Evolutionary conservation across 2,888 invertebrate genomes (phyloP), one percentile per base, ranked within the genome.

Genomic region (Drosophila demipolita): DNA sequence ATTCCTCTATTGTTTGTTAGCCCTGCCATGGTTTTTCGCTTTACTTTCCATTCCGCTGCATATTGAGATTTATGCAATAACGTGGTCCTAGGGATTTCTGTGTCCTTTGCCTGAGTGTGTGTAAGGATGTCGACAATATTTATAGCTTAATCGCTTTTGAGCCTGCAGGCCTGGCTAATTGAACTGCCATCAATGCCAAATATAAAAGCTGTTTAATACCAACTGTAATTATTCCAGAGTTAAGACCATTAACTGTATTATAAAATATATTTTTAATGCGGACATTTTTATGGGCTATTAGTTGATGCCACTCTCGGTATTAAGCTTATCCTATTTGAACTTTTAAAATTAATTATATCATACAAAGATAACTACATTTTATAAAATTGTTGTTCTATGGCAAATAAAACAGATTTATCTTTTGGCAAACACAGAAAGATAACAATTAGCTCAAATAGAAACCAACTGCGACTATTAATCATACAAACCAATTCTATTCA

Each of bases 11-110:
- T 38, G 32, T 59, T 49, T 57, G 45, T 53, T 70, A 67, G 65
- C 59, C 65, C 6, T 48, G 48, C 59, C 42, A 49, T 26, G 54
- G 63, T 53, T 69, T 65, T 58, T 49, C 36, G 42, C 61, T 58
- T 50, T 45, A 32, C 53, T 58, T 53, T 65, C 53, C 55, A 54
- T 20, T 52, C 59, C 60, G 11, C 29, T 68, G 63, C 58, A 69
- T 53, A 82, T 79, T 58, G 59, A 68, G 72, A 82, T 82, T 82
- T 79, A 82, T 79, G 77, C 66, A 72, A 55, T 35, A 29, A 52
- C 40, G 40, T 38, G 26, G 17, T 45, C 35, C 48, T n/a, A 33
- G 33, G 52, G 48, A 38, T 29, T 38, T 35, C 29, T 54, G 33
- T 40, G 15, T 45, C 32, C 48, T 12, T 52, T 2, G 45, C 20